Percentiles rank a stretch among this genome's conserved stretches.
phyloP scores from a whole-genome alignment of 2,888 invertebrate genomes.

The Gymnocheta viridis region DNA sequence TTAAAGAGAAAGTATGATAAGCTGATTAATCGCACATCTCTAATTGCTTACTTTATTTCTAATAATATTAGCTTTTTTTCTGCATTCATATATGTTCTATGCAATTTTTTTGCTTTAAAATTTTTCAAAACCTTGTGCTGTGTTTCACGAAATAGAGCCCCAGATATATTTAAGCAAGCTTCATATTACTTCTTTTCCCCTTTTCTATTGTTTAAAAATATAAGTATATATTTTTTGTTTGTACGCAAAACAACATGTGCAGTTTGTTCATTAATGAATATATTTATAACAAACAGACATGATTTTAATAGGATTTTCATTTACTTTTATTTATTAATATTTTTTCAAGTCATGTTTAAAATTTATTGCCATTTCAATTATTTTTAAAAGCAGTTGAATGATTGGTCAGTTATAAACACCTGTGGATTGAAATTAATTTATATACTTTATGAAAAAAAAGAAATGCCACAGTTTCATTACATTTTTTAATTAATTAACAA shows the following conservation, averaged over 20 bases:
- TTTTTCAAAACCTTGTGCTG: no score
- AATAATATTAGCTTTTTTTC: no score
- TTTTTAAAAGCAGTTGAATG: conserved; percentile 44
- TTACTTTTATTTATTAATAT: conserved; percentile 17
- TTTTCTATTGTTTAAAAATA: neutral
- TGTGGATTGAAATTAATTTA: conserved; percentile 26
- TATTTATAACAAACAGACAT: conserved; percentile 4
- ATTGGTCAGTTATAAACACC: conserved; percentile 44
- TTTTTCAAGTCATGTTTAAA: neutral
- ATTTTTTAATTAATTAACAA: conserved; percentile 3
- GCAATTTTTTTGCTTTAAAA: no score
- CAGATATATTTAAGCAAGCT: neutral
- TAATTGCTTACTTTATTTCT: no score
- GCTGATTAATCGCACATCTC: no score
- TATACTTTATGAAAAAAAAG: neutral
- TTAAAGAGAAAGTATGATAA: no score
- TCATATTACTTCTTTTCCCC: neutral
- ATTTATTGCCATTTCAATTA: conserved; percentile 41
- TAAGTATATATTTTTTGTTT: neutral
- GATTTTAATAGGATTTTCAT: conserved; percentile 18
- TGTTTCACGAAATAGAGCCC: no score
- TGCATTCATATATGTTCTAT: no score
- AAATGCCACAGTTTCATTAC: neutral
- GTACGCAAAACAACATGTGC: conserved; percentile 37
- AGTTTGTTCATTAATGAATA: neutral